These are phyloP conservation scores for Furcula furcula DNA, from an alignment of 2,888 invertebrate genomes.

Conservation along the genomic window DNA sequence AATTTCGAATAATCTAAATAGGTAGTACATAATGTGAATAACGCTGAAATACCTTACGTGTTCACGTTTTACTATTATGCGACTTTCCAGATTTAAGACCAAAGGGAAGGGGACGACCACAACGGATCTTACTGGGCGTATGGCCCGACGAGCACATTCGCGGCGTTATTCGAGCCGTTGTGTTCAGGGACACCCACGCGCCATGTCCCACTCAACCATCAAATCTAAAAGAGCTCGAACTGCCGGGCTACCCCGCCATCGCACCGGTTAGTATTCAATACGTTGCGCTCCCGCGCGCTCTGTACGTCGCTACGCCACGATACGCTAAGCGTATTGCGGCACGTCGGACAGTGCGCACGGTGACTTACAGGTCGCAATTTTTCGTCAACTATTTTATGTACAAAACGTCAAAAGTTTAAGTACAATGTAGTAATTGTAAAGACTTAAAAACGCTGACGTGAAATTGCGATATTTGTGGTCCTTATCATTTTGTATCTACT, in stretches of 20 bases:
- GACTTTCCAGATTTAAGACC: slow-evolving; percentile 89
- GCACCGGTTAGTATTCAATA: slow-evolving; percentile 65
- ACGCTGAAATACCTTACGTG: slow-evolving; percentile 44
- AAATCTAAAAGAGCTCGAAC: slow-evolving; percentile 88
- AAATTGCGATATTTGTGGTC: not conserved
- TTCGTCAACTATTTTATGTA: slow-evolving; percentile 12
- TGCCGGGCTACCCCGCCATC: slow-evolving; percentile 68
- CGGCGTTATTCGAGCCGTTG: slow-evolving; percentile 95
- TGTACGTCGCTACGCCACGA: slow-evolving; percentile 6
- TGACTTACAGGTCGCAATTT: slow-evolving; percentile 9
- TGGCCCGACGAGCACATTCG: slow-evolving; percentile 98
- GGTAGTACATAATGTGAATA: slow-evolving; percentile 4
- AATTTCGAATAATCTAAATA: slow-evolving; percentile 14
- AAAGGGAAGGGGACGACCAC: slow-evolving; percentile 94
- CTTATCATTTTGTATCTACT: not conserved
- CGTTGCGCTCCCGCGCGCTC: slow-evolving; percentile 9
- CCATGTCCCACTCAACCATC: slow-evolving; percentile 84
- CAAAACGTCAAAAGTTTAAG: too few relatives aligned
- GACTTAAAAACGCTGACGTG: not conserved
- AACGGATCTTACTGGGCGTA: slow-evolving; percentile 93
- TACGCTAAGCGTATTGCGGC: slow-evolving; percentile 1
- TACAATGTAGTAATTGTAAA: too few relatives aligned
- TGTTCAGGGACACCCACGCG: slow-evolving; percentile 91
- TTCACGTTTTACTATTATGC: slow-evolving; percentile 77
- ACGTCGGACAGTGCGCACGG: slow-evolving; percentile 2